These are phyloP conservation scores for Morus bassanus DNA, from an alignment of 2,797 vertebrate genomes.

Conservation along the genomic window DNA sequence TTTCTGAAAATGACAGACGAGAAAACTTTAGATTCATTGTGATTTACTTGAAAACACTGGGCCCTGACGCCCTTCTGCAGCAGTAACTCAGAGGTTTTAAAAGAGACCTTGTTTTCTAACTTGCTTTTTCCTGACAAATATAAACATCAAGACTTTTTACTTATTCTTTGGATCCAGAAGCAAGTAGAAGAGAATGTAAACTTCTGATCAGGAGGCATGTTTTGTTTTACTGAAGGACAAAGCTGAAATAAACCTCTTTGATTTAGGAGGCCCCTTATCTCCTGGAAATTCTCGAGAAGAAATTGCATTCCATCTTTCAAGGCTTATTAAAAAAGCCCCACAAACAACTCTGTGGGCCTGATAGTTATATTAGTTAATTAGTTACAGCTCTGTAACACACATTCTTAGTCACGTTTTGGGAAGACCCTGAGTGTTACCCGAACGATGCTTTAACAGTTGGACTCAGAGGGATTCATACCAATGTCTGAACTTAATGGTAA, in stretches of 20 bases:
- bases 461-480: neutral
- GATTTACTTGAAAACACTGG: neutral
- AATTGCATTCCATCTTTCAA: neutral
- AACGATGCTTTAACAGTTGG: neutral
- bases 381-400: neutral
- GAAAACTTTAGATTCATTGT: fast-evolving
- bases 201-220: neutral
- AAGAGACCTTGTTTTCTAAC: neutral
- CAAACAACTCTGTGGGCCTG: neutral
- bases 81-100: neutral
- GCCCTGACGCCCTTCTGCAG: neutral
- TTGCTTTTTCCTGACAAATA: neutral
- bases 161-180: neutral
- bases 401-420: fast-evolving
- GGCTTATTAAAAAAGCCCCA: neutral
- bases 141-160: neutral
- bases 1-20: neutral
- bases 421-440: neutral
- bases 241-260: neutral
- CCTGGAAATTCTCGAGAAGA: neutral
- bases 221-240: neutral
- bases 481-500: neutral
- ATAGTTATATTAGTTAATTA: neutral
- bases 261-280: neutral
- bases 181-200: neutral